Percentiles rank a stretch among this genome's conserved stretches.
These are phyloP conservation scores for Drosophila setosimentum DNA, from an alignment of 2,888 invertebrate genomes.

Conservation along the genomic window DNA sequence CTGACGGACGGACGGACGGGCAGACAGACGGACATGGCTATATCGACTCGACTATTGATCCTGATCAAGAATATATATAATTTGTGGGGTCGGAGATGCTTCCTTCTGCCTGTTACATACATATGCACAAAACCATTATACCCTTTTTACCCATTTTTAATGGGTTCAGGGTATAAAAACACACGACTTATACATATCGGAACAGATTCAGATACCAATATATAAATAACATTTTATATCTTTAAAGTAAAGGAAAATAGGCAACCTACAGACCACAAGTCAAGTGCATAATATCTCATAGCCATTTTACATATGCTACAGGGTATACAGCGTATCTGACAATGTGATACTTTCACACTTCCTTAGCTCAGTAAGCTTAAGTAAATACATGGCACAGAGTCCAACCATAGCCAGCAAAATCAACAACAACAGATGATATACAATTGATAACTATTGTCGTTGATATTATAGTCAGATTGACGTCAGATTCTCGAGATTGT, in stretches of 20 bases:
- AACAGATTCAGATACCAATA: background rate
- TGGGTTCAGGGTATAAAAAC: too few species aligned
- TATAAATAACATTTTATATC: background rate
- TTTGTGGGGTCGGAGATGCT: too few species aligned
- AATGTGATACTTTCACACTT: constrained; percentile 19
- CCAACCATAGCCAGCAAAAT: background rate
- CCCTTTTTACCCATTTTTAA: too few species aligned
- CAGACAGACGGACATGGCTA: too few species aligned
- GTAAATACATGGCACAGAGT: constrained; percentile 22
- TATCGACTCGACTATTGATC: too few species aligned
- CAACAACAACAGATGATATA: constrained; percentile 8
- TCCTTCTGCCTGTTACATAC: too few species aligned
- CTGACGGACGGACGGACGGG: too few species aligned
- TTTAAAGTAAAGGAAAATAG: too few species aligned
- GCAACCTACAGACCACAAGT: too few species aligned
- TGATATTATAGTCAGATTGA: background rate
- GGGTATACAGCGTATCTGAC: constrained; percentile 1
- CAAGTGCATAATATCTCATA: background rate
- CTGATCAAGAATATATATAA: too few species aligned
- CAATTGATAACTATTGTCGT: constrained; percentile 19
- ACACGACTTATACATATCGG: too few species aligned
- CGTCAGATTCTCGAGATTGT: constrained; percentile 6
- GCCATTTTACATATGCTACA: background rate
- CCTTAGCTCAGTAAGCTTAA: constrained; percentile 12
- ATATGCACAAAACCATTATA: too few species aligned